Evolutionary conservation across 2,888 invertebrate genomes (phyloP), one percentile per base, ranked within the genome.

Genomic region (Chamaedrilus cognettii): DNA sequence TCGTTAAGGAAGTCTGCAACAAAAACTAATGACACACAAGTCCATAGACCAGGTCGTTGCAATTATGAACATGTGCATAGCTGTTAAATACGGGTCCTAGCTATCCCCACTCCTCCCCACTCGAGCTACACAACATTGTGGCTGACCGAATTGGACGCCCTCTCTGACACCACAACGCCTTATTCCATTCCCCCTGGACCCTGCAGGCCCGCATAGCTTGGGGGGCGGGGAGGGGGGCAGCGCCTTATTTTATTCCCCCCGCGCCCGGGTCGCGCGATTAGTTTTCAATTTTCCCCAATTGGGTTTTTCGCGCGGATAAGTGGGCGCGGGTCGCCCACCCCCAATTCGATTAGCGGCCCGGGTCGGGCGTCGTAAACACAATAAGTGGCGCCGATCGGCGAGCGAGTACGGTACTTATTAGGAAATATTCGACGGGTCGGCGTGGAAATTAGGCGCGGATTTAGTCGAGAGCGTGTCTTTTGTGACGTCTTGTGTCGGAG

Each of bases 361-460:
- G 28, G n/a, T 11, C 30, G 31, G 62, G 51, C 3, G n/a, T 33
- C 62, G 49, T 51, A 62, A 62, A 62, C 51, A 62, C 62, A 62
- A 62, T 62, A 62, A 62, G 62, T 62, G 32, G 62, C 62, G 62
- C 19, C 28, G 51, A 51, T 51, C 31, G 50, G n/a, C 26, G 33
- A 26, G 30, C 35, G 60, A 60, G 35, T 26, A 26, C 62, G 62
- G 50, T 50, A 62, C 51, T 62, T 62, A 62, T 62, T 62, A 62
- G 42, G 49, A 65, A 65, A 60, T 60, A 65, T 65, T 65, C 58
- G 65, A 57, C 60, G 60, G 58, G 59, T 65, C 60, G 49, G 35
- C 32, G 59, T 7, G 31, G 28, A 65, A 65, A 65, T 65, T 65
- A 65, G 65, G 65, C 65, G 52, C 65, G 33, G 49, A 59, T 64